Percentiles rank a stretch among this genome's conserved stretches.
Conservation (phyloP, 2,888 invertebrate species). For the Parnassius glacialis region DNA sequence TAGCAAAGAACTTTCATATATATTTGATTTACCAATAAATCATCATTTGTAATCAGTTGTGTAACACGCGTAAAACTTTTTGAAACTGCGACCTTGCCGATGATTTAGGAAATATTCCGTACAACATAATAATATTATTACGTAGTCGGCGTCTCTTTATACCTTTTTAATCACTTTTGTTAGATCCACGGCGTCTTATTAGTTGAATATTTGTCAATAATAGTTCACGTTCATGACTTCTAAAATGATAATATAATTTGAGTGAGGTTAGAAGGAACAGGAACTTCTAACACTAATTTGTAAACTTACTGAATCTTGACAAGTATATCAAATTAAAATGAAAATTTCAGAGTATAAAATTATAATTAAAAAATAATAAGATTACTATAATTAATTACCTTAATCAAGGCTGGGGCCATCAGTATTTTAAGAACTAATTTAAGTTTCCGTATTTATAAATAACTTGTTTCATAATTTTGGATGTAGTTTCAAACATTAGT, state of each 20-base stretch:
- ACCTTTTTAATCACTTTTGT: conserved; percentile 6
- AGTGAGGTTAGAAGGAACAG: conserved; percentile 15
- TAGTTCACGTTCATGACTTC: not conserved
- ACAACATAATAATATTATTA: conserved; percentile 30
- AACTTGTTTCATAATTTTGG: no score
- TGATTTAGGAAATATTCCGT: conserved; percentile 45
- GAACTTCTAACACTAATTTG: not conserved
- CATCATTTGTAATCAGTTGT: conserved; percentile 45
- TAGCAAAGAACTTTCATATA: conserved; percentile 22
- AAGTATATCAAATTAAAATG: no score
- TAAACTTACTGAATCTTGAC: no score
- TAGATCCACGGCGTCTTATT: conserved; percentile 5
- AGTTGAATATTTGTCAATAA: conserved; percentile 7
- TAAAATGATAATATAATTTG: not conserved
- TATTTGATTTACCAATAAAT: conserved; percentile 6
- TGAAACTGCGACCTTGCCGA: conserved; percentile 46
- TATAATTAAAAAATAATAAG: no score
- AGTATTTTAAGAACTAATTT: no score
- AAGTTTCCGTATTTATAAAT: no score
- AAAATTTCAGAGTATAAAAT: no score
- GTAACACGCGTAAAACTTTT: conserved; percentile 63
- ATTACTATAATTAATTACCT: no score
- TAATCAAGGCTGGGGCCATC: no score
- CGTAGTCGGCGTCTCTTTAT: conserved; percentile 7
- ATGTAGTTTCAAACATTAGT: no score